Conservation (phyloP, 1,140 invertebrate species). For the Heliconius hermathena region DNA sequence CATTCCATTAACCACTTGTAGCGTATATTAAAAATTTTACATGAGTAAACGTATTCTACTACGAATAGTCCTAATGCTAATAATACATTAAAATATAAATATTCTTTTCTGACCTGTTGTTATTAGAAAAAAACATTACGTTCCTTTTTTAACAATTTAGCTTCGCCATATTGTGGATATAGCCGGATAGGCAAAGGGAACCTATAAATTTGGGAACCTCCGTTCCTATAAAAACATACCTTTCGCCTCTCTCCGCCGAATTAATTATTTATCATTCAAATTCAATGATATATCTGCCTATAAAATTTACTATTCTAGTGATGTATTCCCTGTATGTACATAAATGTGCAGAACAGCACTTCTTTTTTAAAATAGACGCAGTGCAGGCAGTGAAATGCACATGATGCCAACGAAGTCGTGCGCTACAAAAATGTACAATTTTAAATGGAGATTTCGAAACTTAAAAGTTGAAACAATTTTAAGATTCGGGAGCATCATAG, state of each 20-base stretch:
- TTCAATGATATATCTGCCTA: neutral
- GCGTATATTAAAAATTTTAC: neutral
- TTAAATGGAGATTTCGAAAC: slow-evolving; percentile 22
- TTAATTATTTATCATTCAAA: neutral
- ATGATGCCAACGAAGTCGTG: slow-evolving; percentile 25
- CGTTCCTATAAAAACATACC: too few species aligned
- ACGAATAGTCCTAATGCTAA: neutral
- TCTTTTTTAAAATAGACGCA: slow-evolving; percentile 30
- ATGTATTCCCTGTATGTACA: slow-evolving; percentile 25
- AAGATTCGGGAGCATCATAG: neutral
- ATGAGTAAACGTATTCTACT: neutral
- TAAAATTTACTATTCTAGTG: slow-evolving; percentile 8
- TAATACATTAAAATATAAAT: neutral
- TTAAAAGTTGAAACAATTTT: slow-evolving; percentile 5
- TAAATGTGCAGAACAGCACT: slow-evolving; percentile 24
- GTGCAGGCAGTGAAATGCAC: slow-evolving; percentile 33
- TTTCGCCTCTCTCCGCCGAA: too few species aligned
- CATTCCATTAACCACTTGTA: neutral
- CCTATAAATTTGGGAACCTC: too few species aligned
- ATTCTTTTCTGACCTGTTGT: too few species aligned
- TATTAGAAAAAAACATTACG: too few species aligned
- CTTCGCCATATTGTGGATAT: too few species aligned
- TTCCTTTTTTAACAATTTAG: too few species aligned
- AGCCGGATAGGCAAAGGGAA: too few species aligned
- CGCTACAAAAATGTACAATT: slow-evolving; percentile 21